These are phyloP conservation scores for Toxotes jaculatrix DNA, from an alignment of 2,113 vertebrate species.

Conservation along the genomic window DNA sequence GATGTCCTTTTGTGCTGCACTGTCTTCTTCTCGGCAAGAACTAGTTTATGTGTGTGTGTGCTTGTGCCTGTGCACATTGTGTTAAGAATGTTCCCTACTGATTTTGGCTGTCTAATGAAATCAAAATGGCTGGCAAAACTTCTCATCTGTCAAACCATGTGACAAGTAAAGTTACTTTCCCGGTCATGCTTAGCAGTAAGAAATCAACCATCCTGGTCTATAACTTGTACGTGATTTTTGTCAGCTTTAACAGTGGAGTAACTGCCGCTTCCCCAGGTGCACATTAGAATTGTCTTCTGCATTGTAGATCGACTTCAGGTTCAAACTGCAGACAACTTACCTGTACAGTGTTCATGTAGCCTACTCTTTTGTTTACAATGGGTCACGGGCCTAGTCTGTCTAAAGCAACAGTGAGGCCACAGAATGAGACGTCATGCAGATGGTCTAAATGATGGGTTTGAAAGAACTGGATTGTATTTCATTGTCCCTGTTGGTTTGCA, in stretches of 20 bases:
- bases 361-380: not conserved
- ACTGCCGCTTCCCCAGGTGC: not conserved
- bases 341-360: not conserved
- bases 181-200: not conserved
- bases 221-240: not conserved
- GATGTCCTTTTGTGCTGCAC: too few relatives aligned
- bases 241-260: not conserved
- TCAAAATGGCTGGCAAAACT: too few relatives aligned
- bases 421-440: slow-evolving; percentile 9
- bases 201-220: not conserved
- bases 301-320: not conserved
- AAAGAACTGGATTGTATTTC: not conserved
- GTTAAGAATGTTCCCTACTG: not conserved
- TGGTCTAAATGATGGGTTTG: slow-evolving; percentile 19
- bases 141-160: not conserved
- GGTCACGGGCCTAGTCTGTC: not conserved
- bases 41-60: not conserved
- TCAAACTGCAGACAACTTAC: not conserved
- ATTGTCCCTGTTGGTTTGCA: not conserved
- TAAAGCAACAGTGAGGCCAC: not conserved
- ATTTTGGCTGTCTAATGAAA: too few relatives aligned
- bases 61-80: not conserved
- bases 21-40: not conserved
- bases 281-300: not conserved
- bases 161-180: not conserved